Evolutionary conservation across 2,888 invertebrate species (phyloP), one percentile per base, ranked within the genome.

Genomic region (Xestobium rufovillosum): DNA sequence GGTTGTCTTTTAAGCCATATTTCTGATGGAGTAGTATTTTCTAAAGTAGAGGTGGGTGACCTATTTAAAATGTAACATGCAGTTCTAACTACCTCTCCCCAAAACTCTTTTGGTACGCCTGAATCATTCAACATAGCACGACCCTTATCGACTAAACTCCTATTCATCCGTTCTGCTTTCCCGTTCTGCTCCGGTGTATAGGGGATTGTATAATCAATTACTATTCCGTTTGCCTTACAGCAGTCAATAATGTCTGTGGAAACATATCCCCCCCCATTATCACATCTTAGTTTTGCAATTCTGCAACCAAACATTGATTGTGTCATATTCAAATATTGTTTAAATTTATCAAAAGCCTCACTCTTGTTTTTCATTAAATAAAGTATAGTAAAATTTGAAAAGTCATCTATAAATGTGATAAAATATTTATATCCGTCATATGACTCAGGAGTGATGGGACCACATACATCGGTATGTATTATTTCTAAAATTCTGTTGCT

Each of bases 171-270:
- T 16, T 41, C 44, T 1, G 38, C 30, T 25, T 36, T 41, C 17
- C 44, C 41, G 33, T 44, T 43, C 10, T 41, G 36, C 14, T 43
- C 28, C 1, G 41, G 41, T 8, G 36, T 34, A 26, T 41, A 38
- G 8, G 38, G 38, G 27, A 27, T 12, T 2, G 42, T 39, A 11
- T 30, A 41, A 32, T 41, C 41, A 10, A 43, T 19, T 15, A 41
- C 11, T 25, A 35, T 40, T 3, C 38, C 40, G 10, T 35, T 33
- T 8, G 40, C 25, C n/a, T 9, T 13, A 36, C 43, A 40, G 16
- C 34, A 37, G 2, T 10, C 23, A 11, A 13, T 36, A 10, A 43
- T 12, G 3, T 31, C 29, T 2, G 13, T 34, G 2, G 34, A 38
- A 8, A 17, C 4, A 27, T 39, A 39, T 25, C 36, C 40, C 9